phyloP scores from a whole-genome alignment of 2,888 invertebrate species.

The Ecdyonurus torrentis region DNA sequence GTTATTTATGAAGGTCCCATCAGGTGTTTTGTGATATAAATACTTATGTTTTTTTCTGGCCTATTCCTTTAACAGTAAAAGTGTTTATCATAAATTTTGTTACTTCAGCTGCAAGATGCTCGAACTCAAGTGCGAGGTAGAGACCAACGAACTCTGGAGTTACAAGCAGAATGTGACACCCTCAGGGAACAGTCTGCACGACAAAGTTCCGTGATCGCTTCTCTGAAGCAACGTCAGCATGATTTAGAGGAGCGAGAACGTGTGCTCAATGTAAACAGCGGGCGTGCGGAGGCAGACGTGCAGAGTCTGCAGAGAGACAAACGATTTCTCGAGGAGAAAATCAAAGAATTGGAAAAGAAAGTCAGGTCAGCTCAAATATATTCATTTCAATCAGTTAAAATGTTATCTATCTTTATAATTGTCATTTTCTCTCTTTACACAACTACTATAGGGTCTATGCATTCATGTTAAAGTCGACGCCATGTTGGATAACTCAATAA shows the following conservation, averaged over 20 bases:
- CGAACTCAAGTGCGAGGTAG: constrained; percentile 51
- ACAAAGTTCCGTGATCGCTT: constrained; percentile 62
- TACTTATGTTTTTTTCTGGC: too few species aligned
- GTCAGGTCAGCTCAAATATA: constrained; percentile 14
- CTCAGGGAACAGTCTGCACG: constrained; percentile 65
- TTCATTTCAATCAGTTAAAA: background rate
- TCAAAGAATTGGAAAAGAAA: constrained; percentile 58
- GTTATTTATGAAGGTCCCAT: too few species aligned
- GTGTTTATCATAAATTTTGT: too few species aligned
- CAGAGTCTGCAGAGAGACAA: constrained; percentile 59
- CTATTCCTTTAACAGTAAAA: too few species aligned
- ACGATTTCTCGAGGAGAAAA: constrained; percentile 54
- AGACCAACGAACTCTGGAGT: constrained; percentile 53
- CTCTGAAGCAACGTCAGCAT: constrained; percentile 56
- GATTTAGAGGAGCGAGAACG: constrained; percentile 65
- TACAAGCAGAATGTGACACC: constrained; percentile 65
- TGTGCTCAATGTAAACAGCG: constrained; percentile 40
- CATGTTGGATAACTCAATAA: too few species aligned
- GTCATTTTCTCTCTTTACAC: too few species aligned
- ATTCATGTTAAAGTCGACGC: too few species aligned
- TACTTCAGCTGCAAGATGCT: constrained; percentile 45
- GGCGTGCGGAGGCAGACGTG: constrained; percentile 50
- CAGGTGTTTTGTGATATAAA: too few species aligned
- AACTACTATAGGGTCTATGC: too few species aligned
- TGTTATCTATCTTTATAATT: too few species aligned